Evolutionary conservation across 1,140 invertebrate genomes (phyloP).

Genomic region (Epicauta chinensis): DNA sequence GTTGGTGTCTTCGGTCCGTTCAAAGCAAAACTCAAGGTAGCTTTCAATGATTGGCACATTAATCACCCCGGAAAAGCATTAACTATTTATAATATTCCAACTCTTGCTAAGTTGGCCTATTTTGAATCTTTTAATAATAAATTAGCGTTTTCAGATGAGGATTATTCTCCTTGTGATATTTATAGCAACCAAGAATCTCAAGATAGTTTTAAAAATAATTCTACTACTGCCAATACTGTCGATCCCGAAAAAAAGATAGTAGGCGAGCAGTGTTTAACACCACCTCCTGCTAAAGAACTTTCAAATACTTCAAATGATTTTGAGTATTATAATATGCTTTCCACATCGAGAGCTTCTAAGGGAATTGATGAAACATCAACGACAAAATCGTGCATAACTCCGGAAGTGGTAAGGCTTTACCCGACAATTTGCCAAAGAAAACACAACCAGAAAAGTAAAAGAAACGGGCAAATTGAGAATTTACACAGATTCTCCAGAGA

Average conservation of each 20-base stretch:
- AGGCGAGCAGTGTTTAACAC: no score
- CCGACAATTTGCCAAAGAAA: slow-evolving; percentile 5
- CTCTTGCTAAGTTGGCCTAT: slow-evolving; percentile 17
- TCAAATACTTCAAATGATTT: no score
- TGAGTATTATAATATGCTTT: no score
- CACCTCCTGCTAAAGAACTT: no score
- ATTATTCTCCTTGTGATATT: slow-evolving; percentile 9
- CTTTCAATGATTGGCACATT: slow-evolving; percentile 32
- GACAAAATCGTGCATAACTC: no score
- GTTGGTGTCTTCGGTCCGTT: slow-evolving; percentile 36
- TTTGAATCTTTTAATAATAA: slow-evolving; percentile 21
- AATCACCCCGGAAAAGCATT: slow-evolving; percentile 33
- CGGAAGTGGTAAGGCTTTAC: neutral
- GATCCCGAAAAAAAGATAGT: no score
- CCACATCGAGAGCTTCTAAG: no score
- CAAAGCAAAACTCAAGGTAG: slow-evolving; percentile 41
- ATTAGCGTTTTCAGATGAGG: slow-evolving; percentile 16
- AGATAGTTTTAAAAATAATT: no score
- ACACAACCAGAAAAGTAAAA: slow-evolving; percentile 8
- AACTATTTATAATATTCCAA: slow-evolving; percentile 36
- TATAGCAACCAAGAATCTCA: no score
- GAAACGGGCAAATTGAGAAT: slow-evolving; percentile 20
- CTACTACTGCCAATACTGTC: no score
- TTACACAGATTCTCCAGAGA: slow-evolving; percentile 22
- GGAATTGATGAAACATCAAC: no score